Conservation (phyloP, 2,797 vertebrate genomes). For the Epinephelus malabaricus region DNA sequence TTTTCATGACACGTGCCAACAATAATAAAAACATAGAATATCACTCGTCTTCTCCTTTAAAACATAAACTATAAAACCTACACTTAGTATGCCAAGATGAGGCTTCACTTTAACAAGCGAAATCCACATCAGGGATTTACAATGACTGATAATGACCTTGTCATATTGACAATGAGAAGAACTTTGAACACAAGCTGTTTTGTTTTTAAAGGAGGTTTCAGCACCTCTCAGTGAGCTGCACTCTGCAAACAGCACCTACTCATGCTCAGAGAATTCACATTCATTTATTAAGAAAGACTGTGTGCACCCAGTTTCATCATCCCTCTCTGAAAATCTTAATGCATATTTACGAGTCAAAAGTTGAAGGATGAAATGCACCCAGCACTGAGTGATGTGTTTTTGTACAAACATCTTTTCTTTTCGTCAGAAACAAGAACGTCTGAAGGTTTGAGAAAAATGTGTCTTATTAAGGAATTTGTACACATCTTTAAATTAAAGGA, state of each 20-base stretch:
- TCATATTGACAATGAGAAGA: background rate
- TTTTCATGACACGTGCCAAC: background rate
- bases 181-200: slow-evolving; percentile 25
- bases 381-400: slow-evolving; percentile 34
- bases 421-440: slow-evolving; percentile 12
- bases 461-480: background rate
- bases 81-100: background rate
- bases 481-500: background rate
- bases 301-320: slow-evolving; percentile 51
- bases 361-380: slow-evolving; percentile 43
- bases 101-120: background rate
- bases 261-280: slow-evolving; percentile 20
- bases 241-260: slow-evolving; percentile 37
- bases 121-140: slow-evolving; percentile 8
- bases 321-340: slow-evolving; percentile 28
- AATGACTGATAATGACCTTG: slow-evolving; percentile 42
- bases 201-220: slow-evolving; percentile 43
- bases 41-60: background rate
- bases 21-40: background rate
- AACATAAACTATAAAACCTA: background rate
- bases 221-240: slow-evolving; percentile 5
- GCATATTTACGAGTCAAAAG: slow-evolving; percentile 59
- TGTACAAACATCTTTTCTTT: background rate
- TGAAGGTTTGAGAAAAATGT: slow-evolving; percentile 18
- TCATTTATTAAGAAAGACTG: slow-evolving; percentile 51